These are phyloP conservation scores for Bufotes viridis DNA, from an alignment of 2,797 vertebrate genomes.

Conservation along the genomic window DNA sequence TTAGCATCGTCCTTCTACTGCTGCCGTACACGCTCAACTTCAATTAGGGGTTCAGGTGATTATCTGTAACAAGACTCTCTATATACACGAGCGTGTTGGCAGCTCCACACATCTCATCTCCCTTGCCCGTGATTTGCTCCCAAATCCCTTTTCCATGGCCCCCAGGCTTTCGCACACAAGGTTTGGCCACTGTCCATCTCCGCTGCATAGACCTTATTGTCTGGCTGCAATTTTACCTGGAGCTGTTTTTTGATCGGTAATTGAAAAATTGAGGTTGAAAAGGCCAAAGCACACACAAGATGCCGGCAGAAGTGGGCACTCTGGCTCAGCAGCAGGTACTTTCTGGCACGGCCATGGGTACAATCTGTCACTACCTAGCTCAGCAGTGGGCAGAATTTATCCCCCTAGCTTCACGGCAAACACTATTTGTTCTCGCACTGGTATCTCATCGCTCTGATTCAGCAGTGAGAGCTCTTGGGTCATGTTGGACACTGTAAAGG, in stretches of 20 bases:
- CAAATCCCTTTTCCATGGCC: constrained; percentile 53
- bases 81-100: constrained; percentile 2
- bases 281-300: constrained; percentile 57
- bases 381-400: constrained; percentile 15
- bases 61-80: not conserved
- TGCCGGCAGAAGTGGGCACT: constrained; percentile 14
- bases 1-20: too few species aligned
- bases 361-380: constrained; percentile 52
- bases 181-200: constrained; percentile 33
- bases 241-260: constrained; percentile 52
- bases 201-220: constrained; percentile 56
- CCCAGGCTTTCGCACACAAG: constrained; percentile 21
- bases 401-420: not conserved
- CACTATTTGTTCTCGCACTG: not conserved
- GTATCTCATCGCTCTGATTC: constrained; percentile 3
- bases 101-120: constrained; percentile 33
- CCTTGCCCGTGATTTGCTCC: constrained; percentile 51
- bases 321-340: constrained; percentile 7
- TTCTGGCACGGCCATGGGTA: constrained; percentile 33
- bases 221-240: constrained; percentile 54
- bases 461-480: not conserved
- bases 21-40: not conserved
- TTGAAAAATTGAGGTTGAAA: constrained; percentile 58
- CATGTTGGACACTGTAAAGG: not conserved
- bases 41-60: not conserved